Evolutionary conservation across 2,888 invertebrate genomes (phyloP), one percentile per base, ranked within the genome.

Genomic region (Agelastica alni): DNA sequence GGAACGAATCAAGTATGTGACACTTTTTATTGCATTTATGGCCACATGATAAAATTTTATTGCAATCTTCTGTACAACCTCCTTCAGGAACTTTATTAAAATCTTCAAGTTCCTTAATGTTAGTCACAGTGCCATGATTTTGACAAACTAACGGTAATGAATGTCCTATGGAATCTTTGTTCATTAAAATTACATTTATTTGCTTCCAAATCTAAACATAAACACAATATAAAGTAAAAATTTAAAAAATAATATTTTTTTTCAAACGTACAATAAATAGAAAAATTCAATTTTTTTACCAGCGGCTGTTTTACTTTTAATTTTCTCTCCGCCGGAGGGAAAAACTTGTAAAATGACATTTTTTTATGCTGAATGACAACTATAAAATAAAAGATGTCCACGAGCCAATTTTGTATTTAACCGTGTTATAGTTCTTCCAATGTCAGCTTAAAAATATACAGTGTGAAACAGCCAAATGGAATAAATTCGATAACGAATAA

Each of bases 61-160:
- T 75, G 68, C 89, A 90, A 12, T 72, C 72, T 32, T 68, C 55
- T 18, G 70, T 66, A 67, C 89, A 89, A 1, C 88, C 88, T 1
- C 85, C 85, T 73, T 85, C 83, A 0, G 81, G 77, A 7, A 81
- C 77, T 14, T 77, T 73, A 4, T 69, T 52, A 63, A 83, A 84
- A 62, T 83, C 82, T 10, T 68, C 65, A 1, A 69, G 59, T n/a
- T 58, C 67, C 4, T 7, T 48, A 14, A 59, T 56, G 2, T 28
- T 34, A 1, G 54, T 53, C 9, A 60, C 49, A 9, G 58, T 65
- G 64, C 83, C 67, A 1, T 85, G 85, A 44, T 77, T 78, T 69
- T 80, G 77, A 68, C 85, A 85, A 58, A 76, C 72, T 44, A 85
- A 59, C 1, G 76, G 72, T 4, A 87, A 70, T 18, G 62, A 63